phyloP scores from a whole-genome alignment of 1,140 invertebrate species.

The Nasonia vitripennis region DNA sequence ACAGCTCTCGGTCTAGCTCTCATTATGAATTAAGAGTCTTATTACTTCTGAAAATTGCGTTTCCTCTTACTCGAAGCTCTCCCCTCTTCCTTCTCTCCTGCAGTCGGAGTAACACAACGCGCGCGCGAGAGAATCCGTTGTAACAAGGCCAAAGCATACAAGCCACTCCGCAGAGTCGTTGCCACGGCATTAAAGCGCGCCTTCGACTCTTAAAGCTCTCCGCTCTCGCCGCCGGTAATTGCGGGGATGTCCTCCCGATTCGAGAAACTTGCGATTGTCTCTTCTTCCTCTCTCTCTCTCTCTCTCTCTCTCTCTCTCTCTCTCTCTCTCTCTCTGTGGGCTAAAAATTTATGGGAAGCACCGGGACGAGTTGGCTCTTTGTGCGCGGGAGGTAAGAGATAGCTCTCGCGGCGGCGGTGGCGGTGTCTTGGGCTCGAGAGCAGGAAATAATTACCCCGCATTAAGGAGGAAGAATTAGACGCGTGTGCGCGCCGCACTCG shows the following conservation, averaged over 20 bases:
- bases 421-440: not conserved
- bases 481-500: no score
- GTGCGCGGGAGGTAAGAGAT: not conserved
- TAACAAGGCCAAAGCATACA: not conserved
- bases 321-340: not conserved
- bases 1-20: not conserved
- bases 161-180: not conserved
- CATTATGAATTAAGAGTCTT: constrained; percentile 30
- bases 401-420: not conserved
- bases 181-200: constrained; percentile 15
- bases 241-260: constrained; percentile 20
- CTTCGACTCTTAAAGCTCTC: constrained; percentile 8
- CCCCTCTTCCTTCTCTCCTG: no score
- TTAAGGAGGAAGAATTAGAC: not conserved
- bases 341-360: constrained; percentile 41
- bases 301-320: not conserved
- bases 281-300: not conserved
- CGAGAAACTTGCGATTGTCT: constrained; percentile 42
- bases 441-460: not conserved
- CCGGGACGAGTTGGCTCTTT: not conserved
- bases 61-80: not conserved
- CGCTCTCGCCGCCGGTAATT: constrained; percentile 26
- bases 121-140: not conserved
- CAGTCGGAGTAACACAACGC: not conserved
- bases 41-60: constrained; percentile 39